Base-by-base conservation (phyloP, 2,113 vertebrate species). In the Psophia crepitans region DNA sequence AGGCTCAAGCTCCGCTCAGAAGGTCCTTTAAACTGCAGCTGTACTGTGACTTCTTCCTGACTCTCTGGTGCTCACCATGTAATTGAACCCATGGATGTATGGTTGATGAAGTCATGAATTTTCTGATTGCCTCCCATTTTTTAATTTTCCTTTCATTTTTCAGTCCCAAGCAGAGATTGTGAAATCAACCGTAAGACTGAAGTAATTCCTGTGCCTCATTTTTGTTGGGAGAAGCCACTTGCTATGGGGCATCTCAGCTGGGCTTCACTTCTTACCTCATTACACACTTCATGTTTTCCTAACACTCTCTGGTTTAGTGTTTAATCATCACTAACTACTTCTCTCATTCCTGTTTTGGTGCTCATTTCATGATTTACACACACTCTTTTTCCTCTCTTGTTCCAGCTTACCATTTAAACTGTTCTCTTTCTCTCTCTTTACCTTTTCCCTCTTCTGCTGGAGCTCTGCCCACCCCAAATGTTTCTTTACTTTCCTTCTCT, bases 171-270 rank as follows among this genome's bases (percentile, higher is more conserved):
- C 65, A 95, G 73, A 85, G n/a, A 80, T 35, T 90, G 39, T 90
- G 87, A 97, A 96, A 93, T 93, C 86, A 82, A 8, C 57, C 90
- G 48, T 91, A 79, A 96, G 44, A 30, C 48, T 68, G 60, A 87
- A 76, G 14, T 70, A 94, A 90, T 95, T 92, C 49, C 43, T 53
- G 4, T 80, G 33, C 64, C 21, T 92, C 44, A 32, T 41, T 90
- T 74, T 90, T 79, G 32, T 33, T 91, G 18, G 43, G 57, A 83
- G 66, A 90, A 90, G 49, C 30, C 14, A 19, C 61, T 96, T 93
- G 65, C 73, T 68, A 6, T 6, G 27, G 33, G 49, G 23, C 41
- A 32, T 76, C 60, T 96, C 84, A 79, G 11, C 26, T 86, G 70
- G 24, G 48, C 44, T 87, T 82, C 28, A 49, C 28, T 74, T 93